Base-by-base conservation (phyloP, 2,888 invertebrate genomes). In the Leptogaster cylindrica region DNA sequence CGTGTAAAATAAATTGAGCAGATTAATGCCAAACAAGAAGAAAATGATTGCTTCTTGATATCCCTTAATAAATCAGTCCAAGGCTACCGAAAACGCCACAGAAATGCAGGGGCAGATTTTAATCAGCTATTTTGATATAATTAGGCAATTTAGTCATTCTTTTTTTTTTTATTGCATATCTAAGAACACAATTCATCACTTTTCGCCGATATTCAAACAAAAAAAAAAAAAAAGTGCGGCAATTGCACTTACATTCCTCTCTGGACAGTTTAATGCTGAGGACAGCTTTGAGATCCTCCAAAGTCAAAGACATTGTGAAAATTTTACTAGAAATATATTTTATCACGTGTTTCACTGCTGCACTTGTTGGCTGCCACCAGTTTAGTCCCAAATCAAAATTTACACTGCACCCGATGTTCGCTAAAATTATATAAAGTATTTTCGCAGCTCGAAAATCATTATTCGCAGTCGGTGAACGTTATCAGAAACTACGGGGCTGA, bases 191-290 rank as follows among this genome's bases (percentile, higher is more conserved):
- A n/a, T n/a, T n/a, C n/a, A n/a, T n/a, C n/a, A 51, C 23, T 25
- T 23, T 27, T 12, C 27, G 27, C 18, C 28, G 51, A 51, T 28
- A 25, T 51, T 51, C 16, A 31, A 51, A 51, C 18, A 23, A 25
- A 51, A 28, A 14, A 51, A 25, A 23, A 28, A 28, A n/a, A 31
- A 12, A 28, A 25, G 27, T 10, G 28, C 16, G 16, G 12, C 28
- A 51, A 27, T n/a, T 28, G 27, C 51, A 71, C 72, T 72, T 70
- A 72, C 72, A 50, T 58, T 72, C 72, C 27, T 71, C 69, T 55
- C 52, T 61, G 39, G 63, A 71, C 20, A 71, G 69, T 58, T 67
- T 67, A 8, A 70, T 70, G 31, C 48, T 69, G 8, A 71, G 31
- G 52, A 70, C 64, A 20, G 69, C 65, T 44, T 70, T 70, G 28